Conservation (phyloP, 2,113 vertebrate genomes). For the Tinamus guttatus region DNA sequence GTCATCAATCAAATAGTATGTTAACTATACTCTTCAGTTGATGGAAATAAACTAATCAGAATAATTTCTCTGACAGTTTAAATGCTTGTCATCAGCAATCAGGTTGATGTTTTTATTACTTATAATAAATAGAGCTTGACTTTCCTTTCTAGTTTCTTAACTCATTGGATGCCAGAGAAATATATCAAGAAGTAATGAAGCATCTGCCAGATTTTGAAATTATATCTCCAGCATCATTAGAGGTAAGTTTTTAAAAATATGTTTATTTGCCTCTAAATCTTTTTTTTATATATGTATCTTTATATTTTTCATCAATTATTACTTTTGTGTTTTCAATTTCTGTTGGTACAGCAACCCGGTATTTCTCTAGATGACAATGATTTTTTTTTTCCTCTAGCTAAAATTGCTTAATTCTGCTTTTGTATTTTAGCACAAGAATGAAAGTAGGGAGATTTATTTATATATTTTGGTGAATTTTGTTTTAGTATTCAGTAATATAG, state of each 20-base stretch:
- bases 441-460: background rate
- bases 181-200: conserved; percentile 89
- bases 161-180: conserved; percentile 93
- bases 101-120: background rate
- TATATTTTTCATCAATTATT: background rate
- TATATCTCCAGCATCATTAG: conserved; percentile 82
- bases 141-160: conserved; percentile 85
- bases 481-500: background rate
- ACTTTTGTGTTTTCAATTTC: background rate
- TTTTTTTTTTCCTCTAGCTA: background rate
- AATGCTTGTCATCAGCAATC: background rate
- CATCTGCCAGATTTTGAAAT: conserved; percentile 90
- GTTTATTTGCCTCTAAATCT: background rate
- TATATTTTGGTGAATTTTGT: background rate
- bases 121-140: background rate
- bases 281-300: background rate
- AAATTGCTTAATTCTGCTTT: background rate
- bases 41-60: background rate
- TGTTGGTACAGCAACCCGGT: background rate
- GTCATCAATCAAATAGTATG: background rate
- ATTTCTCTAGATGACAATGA: background rate
- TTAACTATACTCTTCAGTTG: background rate
- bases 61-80: background rate
- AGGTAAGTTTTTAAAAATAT: conserved; percentile 77
- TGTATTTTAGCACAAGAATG: background rate